Base-by-base conservation (phyloP, 2,113 vertebrate species). In the Atractosteus spatula region DNA sequence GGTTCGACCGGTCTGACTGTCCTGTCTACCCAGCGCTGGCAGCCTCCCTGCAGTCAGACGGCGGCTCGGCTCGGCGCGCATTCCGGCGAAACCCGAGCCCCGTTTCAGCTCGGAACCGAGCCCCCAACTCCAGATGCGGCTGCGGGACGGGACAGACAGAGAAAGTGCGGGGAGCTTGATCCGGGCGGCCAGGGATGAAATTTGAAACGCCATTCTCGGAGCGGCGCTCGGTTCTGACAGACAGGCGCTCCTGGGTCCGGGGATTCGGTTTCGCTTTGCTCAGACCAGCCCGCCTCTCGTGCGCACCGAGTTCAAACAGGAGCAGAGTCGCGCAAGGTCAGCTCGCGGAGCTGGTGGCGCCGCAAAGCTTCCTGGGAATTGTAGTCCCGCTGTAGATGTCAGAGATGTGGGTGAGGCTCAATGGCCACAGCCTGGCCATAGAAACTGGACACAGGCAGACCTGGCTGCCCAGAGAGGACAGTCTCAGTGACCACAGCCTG, bases 191-290 rank as follows among this genome's bases (percentile, higher is more conserved):
- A 85, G 68, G 74, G 76, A 74, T 75, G 82, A 76, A 29, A 84
- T 72, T 59, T 78, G 83, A 77, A 81, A 76, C 66, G 82, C 84
- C 91, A 91, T 92, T 70, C 3, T 72, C 29, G 17, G 56, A 51
- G 47, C 47, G 71, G 71, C 59, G 70, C 65, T 11, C 55, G 54
- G 42, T 62, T 69, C 2, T 11, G 51, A 41, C 44, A 62, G 68
- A 45, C 14, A 68, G 47, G 14, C 45, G 47, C 64, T 76, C 55
- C 54, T 61, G 51, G 69, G 61, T 64, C 71, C 62, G 69, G 47
- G 41, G 12, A 54, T 62, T 44, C 59, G 56, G 59, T 68, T 71
- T 56, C 41, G 16, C 5, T 63, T 63, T 45, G 29, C 65, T 47
- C 47, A 51, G 47, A 51, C 47, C 47, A 10, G n/a, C 47, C 47